Evolutionary conservation across 2,797 vertebrate genomes (phyloP).

Genomic region (Fratercula arctica): DNA sequence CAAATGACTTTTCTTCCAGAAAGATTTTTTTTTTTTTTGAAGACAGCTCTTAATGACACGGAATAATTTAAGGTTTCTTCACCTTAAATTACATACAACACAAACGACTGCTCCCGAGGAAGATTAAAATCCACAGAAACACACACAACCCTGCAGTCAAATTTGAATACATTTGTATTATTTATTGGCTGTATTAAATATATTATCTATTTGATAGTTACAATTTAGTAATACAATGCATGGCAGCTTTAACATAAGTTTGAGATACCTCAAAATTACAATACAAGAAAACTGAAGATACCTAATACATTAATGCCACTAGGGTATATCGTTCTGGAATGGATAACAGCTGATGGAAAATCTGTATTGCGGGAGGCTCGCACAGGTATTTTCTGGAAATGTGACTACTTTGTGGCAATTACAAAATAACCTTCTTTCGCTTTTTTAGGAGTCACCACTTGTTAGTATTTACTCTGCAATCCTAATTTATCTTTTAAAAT

Average conservation of each 20-base stretch:
- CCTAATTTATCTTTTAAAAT: conserved; percentile 31
- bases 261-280: conserved; percentile 75
- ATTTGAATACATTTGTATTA: conserved; percentile 69
- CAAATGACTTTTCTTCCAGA: neutral
- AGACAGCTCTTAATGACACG: rapidly evolving
- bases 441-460: conserved; percentile 34
- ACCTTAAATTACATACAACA: rapidly evolving
- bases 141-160: neutral
- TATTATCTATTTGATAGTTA: conserved; percentile 88
- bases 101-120: rapidly evolving
- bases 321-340: conserved; percentile 75
- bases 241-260: conserved; percentile 80
- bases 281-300: conserved; percentile 69
- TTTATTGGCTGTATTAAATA: conserved; percentile 88
- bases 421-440: neutral
- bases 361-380: neutral
- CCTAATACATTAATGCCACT: conserved; percentile 73
- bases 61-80: neutral
- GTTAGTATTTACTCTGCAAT: conserved; percentile 56
- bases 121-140: neutral
- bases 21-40: neutral
- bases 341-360: conserved; percentile 65
- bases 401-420: conserved; percentile 5
- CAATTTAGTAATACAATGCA: conserved; percentile 85
- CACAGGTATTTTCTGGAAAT: neutral